A percentile compares a stretch with the other conserved stretches of the same genome.
Conservation (phyloP, 2,888 invertebrate genomes). For the Gandaritis pyraliata region DNA sequence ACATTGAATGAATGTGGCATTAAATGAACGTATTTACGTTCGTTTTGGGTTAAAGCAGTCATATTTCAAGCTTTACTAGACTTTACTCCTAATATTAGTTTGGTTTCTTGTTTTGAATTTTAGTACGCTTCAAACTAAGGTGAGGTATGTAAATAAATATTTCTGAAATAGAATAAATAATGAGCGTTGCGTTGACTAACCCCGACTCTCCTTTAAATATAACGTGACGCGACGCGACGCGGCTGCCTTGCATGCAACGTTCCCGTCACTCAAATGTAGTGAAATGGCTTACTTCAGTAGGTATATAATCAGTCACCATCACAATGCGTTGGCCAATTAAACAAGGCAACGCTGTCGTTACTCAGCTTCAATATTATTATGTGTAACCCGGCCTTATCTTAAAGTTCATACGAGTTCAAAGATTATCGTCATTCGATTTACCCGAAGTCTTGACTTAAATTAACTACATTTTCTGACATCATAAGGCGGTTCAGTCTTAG, state of each 20-base stretch:
- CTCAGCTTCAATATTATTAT: no score
- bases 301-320: background rate
- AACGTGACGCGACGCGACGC: conserved; percentile 1
- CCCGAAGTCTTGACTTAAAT: background rate
- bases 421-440: background rate
- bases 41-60: conserved; percentile 1
- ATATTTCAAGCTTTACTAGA: conserved; percentile 2
- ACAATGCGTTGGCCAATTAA: conserved; percentile 3
- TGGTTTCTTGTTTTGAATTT: no score
- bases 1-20: background rate
- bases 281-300: background rate
- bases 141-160: background rate
- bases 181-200: conserved; percentile 3
- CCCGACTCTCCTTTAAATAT: background rate
- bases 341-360: background rate
- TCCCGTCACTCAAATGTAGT: conserved; percentile 11
- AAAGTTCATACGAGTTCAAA: conserved; percentile 1
- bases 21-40: background rate
- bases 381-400: no score
- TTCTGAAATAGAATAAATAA: background rate
- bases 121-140: no score
- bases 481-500: background rate
- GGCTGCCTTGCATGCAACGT: background rate
- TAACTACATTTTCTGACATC: background rate
- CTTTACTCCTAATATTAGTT: background rate